Conservation (phyloP, 2,113 vertebrate genomes). For the Tragelaphus scriptus region DNA sequence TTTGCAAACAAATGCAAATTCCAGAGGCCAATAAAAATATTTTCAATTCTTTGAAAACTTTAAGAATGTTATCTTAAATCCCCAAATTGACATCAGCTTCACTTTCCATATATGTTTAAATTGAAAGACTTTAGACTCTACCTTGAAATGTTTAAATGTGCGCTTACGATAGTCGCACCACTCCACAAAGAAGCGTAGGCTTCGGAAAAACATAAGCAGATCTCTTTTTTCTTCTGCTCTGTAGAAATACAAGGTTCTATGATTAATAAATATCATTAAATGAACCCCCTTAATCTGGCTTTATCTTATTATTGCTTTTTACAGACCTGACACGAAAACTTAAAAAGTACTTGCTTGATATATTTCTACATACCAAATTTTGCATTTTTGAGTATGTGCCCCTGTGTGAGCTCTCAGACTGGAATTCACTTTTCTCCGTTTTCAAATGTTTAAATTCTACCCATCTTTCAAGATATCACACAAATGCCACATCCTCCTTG, state of each 20-base stretch:
- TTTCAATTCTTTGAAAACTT: constrained; percentile 24
- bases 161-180: constrained; percentile 82
- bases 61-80: not conserved
- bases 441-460: constrained; percentile 21
- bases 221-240: constrained; percentile 85
- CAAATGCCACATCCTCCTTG: not conserved
- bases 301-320: not conserved
- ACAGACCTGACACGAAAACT: not conserved
- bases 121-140: constrained; percentile 70
- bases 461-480: not conserved
- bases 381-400: not conserved
- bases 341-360: not conserved
- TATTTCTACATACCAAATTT: not conserved
- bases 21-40: not conserved
- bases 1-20: constrained; percentile 29
- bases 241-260: constrained; percentile 58
- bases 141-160: constrained; percentile 92
- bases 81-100: not conserved
- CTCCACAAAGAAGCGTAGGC: constrained; percentile 84
- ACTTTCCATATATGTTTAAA: constrained; percentile 33
- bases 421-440: not conserved
- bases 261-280: constrained; percentile 20
- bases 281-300: not conserved
- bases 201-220: constrained; percentile 88
- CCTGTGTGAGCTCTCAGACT: not conserved